Conservation (phyloP, 2,113 vertebrate genomes). For the Carassius auratus region DNA sequence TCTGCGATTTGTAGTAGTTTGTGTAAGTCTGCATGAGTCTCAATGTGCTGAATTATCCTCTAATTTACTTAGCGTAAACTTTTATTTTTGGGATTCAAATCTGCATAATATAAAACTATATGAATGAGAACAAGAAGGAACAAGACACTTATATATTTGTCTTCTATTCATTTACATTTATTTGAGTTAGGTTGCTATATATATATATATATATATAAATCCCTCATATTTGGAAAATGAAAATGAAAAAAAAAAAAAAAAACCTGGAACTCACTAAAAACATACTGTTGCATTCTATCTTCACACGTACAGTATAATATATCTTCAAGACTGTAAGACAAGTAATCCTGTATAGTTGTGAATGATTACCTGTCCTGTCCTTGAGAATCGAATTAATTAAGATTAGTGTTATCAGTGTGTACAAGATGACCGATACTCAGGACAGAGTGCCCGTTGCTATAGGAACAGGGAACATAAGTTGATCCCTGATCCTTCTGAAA, state of each 20-base stretch:
- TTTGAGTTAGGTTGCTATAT: no score
- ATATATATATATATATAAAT: no score
- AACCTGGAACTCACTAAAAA: background rate
- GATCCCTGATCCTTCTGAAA: background rate
- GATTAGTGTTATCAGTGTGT: slow-evolving; percentile 33
- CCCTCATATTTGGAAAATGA: no score
- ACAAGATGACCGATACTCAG: slow-evolving; percentile 5
- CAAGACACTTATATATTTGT: no score
- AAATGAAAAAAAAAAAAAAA: no score
- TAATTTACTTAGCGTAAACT: no score
- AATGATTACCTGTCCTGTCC: slow-evolving; percentile 37
- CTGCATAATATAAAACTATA: background rate
- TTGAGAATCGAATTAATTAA: slow-evolving; percentile 41
- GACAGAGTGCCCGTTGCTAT: background rate
- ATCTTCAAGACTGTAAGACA: background rate
- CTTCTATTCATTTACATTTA: no score
- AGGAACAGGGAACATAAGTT: slow-evolving; percentile 2
- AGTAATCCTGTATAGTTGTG: slow-evolving; percentile 8
- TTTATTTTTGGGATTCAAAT: background rate
- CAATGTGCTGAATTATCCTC: background rate
- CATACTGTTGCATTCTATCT: background rate
- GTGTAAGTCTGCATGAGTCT: background rate
- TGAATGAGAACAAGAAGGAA: no score
- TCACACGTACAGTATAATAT: background rate
- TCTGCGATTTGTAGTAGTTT: background rate